Conservation (phyloP, 1,140 invertebrate genomes). For the Helicorthomorpha holstii region DNA sequence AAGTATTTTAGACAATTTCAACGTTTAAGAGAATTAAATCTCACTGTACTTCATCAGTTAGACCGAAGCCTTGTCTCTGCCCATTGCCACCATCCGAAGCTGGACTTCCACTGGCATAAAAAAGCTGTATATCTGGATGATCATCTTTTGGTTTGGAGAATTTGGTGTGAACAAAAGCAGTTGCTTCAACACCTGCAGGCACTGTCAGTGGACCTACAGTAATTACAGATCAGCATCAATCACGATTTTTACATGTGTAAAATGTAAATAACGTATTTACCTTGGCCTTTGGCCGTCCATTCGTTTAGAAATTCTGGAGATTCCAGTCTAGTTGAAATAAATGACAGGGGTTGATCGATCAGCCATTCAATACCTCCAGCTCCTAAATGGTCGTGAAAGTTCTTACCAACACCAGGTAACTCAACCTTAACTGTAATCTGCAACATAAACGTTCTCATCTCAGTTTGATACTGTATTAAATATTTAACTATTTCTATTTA, state of each 20-base stretch:
- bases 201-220: neutral
- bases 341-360: neutral
- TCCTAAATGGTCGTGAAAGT: constrained; percentile 23
- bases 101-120: neutral
- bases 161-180: neutral
- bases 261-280: too few species aligned
- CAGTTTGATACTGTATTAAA: too few species aligned
- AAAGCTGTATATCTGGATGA: neutral
- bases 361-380: neutral
- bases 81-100: neutral
- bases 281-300: too few species aligned
- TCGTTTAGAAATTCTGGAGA: too few species aligned
- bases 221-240: neutral
- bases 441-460: too few species aligned
- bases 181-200: neutral
- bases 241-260: too few species aligned
- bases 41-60: too few species aligned
- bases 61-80: too few species aligned
- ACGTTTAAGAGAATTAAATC: too few species aligned
- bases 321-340: too few species aligned
- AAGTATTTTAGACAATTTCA: too few species aligned
- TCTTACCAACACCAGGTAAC: constrained; percentile 26
- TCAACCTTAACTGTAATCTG: constrained; percentile 21
- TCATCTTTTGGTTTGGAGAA: neutral
- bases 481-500: too few species aligned